phyloP scores from a whole-genome alignment of 2,113 vertebrate genomes.

The Ia io region DNA sequence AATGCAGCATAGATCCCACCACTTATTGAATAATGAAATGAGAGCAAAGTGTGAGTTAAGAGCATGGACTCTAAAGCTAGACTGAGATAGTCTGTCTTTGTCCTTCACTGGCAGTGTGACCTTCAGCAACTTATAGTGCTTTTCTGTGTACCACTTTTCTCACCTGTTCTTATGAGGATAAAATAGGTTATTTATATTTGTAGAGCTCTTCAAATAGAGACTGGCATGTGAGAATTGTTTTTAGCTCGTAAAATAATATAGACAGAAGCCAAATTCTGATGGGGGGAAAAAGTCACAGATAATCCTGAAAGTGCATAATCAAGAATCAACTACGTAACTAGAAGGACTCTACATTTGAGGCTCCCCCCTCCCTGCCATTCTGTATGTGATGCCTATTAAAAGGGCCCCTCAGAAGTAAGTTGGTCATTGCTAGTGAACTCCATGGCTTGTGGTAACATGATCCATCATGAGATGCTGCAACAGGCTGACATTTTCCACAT shows the following conservation, averaged over 20 bases:
- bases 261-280: slow-evolving; percentile 41
- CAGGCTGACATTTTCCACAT: slow-evolving; percentile 82
- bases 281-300: slow-evolving; percentile 1
- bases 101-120: background rate
- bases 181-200: slow-evolving; percentile 21
- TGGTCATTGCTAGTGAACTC: slow-evolving; percentile 71
- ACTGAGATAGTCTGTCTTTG: background rate
- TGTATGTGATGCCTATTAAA: slow-evolving; percentile 61
- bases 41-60: background rate
- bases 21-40: background rate
- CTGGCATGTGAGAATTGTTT: slow-evolving; percentile 6
- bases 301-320: slow-evolving; percentile 61
- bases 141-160: slow-evolving; percentile 24
- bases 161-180: slow-evolving; percentile 13
- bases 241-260: slow-evolving; percentile 40
- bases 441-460: slow-evolving; percentile 68
- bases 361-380: slow-evolving; percentile 27
- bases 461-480: slow-evolving; percentile 77
- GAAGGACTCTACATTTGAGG: slow-evolving; percentile 41
- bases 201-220: background rate
- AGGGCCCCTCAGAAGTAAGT: slow-evolving; percentile 21
- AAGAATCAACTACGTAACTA: slow-evolving; percentile 55
- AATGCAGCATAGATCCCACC: background rate
- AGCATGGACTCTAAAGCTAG: background rate
- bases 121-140: background rate